Evolutionary conservation across 2,113 vertebrate genomes (phyloP).

Genomic region (Myiagra hebetior): DNA sequence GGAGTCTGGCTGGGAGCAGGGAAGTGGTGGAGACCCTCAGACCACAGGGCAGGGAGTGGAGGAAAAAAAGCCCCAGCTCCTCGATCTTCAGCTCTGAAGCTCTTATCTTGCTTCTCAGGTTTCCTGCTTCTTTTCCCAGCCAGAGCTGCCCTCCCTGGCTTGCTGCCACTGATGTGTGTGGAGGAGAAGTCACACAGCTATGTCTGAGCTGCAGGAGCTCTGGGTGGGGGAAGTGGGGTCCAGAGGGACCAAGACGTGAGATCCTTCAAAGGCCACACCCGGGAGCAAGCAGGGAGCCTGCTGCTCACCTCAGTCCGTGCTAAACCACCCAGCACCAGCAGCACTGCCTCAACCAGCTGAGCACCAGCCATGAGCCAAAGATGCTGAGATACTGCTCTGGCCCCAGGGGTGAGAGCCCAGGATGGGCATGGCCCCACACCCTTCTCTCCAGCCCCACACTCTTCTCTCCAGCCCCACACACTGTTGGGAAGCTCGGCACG

Average conservation of each 20-base stretch:
- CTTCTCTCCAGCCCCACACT: not conserved
- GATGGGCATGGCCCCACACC: fast-evolving
- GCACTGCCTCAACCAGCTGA: fast-evolving
- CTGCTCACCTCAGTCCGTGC: fast-evolving
- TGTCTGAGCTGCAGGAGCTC: not conserved
- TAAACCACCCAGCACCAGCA: not conserved
- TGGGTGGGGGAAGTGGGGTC: not conserved
- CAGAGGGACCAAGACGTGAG: not conserved
- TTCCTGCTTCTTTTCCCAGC: not conserved
- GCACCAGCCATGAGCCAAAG: not conserved
- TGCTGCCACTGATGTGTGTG: not conserved
- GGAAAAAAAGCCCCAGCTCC: not conserved
- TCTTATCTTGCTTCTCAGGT: slow-evolving; percentile 6
- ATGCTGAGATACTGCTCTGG: not conserved
- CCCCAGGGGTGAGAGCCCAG: not conserved
- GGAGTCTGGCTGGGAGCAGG: not conserved
- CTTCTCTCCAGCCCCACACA: fast-evolving
- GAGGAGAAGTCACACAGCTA: not conserved
- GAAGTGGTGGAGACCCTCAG: fast-evolving
- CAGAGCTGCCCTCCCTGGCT: not conserved
- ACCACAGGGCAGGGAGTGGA: fast-evolving
- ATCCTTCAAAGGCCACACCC: not conserved
- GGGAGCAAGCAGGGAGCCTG: not conserved
- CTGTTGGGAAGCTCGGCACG: fast-evolving
- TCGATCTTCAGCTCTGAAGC: not conserved